Percentiles rank a stretch among this genome's conserved stretches.
phyloP scores from a whole-genome alignment of 2,888 invertebrate species.

The Ormia ochracea region DNA sequence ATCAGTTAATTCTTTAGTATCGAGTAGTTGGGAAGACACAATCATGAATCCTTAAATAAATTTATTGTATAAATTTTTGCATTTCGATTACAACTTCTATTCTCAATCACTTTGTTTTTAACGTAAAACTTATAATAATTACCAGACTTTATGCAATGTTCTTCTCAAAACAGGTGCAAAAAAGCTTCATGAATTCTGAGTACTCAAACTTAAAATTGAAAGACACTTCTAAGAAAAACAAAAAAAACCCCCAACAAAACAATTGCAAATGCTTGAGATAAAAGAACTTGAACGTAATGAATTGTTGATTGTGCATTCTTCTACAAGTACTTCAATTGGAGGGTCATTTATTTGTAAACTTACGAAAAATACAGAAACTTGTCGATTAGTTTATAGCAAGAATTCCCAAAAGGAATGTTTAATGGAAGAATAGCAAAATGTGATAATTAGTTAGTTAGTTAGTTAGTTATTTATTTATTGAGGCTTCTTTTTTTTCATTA shows the following conservation, averaged over 20 bases:
- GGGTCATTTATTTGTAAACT: conserved; percentile 18
- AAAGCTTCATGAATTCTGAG: not conserved
- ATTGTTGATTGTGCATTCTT: conserved; percentile 8
- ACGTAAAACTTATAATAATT: not conserved
- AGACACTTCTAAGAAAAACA: not conserved
- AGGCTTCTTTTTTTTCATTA: too few species aligned
- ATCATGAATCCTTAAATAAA: too few species aligned
- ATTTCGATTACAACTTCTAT: not conserved
- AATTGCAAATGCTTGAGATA: conserved; percentile 8
- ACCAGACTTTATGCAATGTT: not conserved
- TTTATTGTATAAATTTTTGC: not conserved
- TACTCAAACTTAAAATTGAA: not conserved
- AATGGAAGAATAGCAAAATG: conserved; percentile 21
- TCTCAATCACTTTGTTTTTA: not conserved
- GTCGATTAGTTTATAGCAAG: not conserved
- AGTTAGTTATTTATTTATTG: too few species aligned
- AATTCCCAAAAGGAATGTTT: not conserved
- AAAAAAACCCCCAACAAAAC: not conserved
- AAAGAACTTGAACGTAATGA: conserved; percentile 20
- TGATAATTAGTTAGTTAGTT: conserved; percentile 5
- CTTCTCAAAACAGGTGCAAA: not conserved
- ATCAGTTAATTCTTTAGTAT: too few species aligned
- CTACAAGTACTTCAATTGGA: not conserved
- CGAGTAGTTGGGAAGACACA: too few species aligned
- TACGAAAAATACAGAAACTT: not conserved